Conservation (phyloP, 1,140 invertebrate species). For the Zaprionus inermis region DNA sequence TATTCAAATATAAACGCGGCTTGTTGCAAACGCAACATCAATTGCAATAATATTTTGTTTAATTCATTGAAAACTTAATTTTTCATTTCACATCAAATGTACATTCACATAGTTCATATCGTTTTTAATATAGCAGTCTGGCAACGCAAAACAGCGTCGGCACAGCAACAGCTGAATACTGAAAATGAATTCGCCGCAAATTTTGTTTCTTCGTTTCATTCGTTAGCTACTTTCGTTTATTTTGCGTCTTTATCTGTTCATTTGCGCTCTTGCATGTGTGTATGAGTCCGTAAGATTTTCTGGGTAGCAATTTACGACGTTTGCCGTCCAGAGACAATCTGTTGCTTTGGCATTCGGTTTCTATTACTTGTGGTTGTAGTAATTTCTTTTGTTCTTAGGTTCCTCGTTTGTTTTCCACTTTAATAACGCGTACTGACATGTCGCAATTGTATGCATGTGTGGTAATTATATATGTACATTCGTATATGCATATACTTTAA, state of each 20-base stretch:
- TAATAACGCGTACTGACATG: background rate
- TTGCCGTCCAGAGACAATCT: background rate
- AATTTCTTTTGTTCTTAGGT: background rate
- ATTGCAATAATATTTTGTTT: background rate
- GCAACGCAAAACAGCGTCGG: constrained; percentile 14
- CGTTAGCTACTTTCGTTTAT: background rate
- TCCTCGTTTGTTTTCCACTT: background rate
- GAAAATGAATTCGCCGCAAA: constrained; percentile 30
- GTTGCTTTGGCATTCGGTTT: constrained; percentile 9
- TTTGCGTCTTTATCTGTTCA: background rate
- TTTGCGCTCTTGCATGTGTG: constrained; percentile 19
- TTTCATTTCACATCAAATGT: background rate
- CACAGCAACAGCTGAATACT: background rate
- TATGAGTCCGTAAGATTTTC: constrained; percentile 17
- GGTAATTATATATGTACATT: background rate
- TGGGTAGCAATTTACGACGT: constrained; percentile 18
- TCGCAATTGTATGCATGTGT: background rate
- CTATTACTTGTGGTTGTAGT: background rate
- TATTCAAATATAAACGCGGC: background rate
- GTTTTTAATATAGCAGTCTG: background rate
- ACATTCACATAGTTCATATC: background rate
- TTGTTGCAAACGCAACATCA: background rate
- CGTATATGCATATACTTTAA: background rate
- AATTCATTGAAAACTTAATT: background rate
- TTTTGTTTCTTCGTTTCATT: background rate